Conservation (phyloP, 2,113 vertebrate genomes). For the Sapajus apella region DNA sequence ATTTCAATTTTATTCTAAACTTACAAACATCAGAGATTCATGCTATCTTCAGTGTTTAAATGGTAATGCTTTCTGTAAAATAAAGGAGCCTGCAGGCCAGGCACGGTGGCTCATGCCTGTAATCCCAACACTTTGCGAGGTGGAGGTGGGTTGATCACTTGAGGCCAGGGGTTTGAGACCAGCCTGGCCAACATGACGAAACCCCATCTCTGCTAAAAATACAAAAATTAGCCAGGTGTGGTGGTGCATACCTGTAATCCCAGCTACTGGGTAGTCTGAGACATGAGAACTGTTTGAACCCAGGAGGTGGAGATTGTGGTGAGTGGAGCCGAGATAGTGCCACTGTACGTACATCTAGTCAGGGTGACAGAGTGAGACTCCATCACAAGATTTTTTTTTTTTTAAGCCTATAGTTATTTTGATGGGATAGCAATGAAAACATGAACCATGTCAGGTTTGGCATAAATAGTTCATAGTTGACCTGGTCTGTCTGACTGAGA, state of each 20-base stretch:
- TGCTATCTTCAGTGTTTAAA: not conserved
- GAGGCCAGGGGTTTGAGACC: no score
- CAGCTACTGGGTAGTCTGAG: not conserved
- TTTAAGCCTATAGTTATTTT: not conserved
- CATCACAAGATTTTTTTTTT: no score
- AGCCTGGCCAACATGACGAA: no score
- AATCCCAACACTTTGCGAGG: not conserved
- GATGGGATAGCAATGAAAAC: not conserved
- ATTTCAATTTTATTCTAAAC: not conserved
- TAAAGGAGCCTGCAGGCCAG: not conserved
- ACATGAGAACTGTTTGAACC: no score
- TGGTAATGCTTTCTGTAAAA: not conserved
- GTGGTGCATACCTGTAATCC: not conserved
- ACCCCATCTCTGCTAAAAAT: no score
- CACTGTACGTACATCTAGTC: not conserved
- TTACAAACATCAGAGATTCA: not conserved
- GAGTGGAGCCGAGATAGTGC: rapidly evolving
- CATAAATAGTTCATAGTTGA: not conserved
- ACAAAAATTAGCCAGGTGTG: not conserved
- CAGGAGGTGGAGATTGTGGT: not conserved
- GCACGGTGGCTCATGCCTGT: not conserved
- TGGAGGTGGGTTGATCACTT: no score
- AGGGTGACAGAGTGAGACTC: not conserved
- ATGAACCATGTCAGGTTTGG: not conserved
- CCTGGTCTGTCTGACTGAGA: not conserved